A percentile compares a stretch with the other conserved stretches of the same genome.
Conservation (phyloP, 2,888 invertebrate species). For the Dryomyza anilis region DNA sequence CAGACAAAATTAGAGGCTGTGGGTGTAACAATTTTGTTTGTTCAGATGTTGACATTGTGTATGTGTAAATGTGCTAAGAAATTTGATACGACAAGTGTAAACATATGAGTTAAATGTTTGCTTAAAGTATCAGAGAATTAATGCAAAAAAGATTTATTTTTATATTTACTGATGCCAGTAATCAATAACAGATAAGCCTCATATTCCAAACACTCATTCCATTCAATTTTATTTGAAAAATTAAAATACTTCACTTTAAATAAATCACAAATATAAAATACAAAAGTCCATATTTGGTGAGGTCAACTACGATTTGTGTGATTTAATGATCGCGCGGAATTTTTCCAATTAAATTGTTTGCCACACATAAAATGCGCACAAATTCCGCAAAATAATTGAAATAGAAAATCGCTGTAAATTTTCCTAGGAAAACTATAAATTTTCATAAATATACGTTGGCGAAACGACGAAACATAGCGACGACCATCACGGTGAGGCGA, state of each 20-base stretch:
- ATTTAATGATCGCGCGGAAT: conserved; percentile 7
- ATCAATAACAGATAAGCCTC: too few relatives aligned
- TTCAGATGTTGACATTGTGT: not conserved
- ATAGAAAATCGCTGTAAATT: conserved; percentile 43
- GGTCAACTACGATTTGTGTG: not conserved
- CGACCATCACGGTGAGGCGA: too few relatives aligned
- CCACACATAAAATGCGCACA: conserved; percentile 3
- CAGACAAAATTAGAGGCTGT: too few relatives aligned
- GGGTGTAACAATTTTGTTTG: not conserved
- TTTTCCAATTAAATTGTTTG: conserved; percentile 26
- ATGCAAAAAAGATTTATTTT: too few relatives aligned
- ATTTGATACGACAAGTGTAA: not conserved
- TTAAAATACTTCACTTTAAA: too few relatives aligned
- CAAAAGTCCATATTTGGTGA: too few relatives aligned
- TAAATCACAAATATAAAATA: too few relatives aligned
- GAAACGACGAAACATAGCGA: conserved; percentile 15
- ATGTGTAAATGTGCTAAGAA: not conserved
- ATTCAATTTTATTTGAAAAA: too few relatives aligned
- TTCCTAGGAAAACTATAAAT: conserved; percentile 40
- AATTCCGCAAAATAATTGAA: conserved; percentile 39
- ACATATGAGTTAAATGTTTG: conserved; percentile 4
- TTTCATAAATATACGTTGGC: conserved; percentile 40
- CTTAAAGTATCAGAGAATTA: conserved; percentile 4
- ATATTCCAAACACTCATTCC: too few relatives aligned
- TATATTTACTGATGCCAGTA: too few relatives aligned